Evolutionary conservation across 2,113 vertebrate genomes (phyloP).

Genomic region (Ochotona curzoniae): DNA sequence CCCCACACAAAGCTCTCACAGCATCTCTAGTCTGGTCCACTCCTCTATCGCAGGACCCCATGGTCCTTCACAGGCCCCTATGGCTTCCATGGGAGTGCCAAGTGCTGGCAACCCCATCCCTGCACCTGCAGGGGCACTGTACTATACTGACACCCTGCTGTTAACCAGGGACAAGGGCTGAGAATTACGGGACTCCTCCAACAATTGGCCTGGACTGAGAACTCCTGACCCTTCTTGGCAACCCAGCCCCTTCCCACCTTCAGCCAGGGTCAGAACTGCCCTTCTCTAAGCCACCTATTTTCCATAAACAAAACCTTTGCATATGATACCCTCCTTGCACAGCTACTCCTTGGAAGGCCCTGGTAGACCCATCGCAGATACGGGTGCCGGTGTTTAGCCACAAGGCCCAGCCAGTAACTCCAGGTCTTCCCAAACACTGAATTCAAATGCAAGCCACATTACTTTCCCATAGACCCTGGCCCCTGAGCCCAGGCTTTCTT

Average conservation of each 20-base stretch:
- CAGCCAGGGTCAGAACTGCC: not conserved
- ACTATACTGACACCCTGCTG: not conserved
- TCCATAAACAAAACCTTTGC: not conserved
- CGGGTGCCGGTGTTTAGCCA: not conserved
- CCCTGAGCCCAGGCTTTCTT: not conserved
- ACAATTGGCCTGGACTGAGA: not conserved
- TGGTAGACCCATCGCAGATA: not conserved
- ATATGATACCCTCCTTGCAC: not conserved
- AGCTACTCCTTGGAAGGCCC: conserved; percentile 3
- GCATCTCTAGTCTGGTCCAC: not conserved
- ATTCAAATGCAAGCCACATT: conserved; percentile 38
- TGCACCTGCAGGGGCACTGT: too few species aligned
- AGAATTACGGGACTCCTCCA: not conserved
- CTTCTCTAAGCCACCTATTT: not conserved
- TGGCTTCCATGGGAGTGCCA: too few species aligned
- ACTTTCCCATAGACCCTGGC: conserved; percentile 31
- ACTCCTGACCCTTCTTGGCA: not conserved
- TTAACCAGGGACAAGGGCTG: not conserved
- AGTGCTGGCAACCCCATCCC: too few species aligned
- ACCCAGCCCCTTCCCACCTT: not conserved
- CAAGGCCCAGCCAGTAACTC: not conserved
- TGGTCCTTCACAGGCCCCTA: not conserved
- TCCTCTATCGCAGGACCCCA: not conserved
- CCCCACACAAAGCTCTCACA: fast-evolving
- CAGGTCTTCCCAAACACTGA: not conserved